Percentiles rank a stretch among this genome's conserved stretches.
Evolutionary conservation across 2,888 invertebrate species (phyloP).

Genomic region (Scaptomyza caliginosa): DNA sequence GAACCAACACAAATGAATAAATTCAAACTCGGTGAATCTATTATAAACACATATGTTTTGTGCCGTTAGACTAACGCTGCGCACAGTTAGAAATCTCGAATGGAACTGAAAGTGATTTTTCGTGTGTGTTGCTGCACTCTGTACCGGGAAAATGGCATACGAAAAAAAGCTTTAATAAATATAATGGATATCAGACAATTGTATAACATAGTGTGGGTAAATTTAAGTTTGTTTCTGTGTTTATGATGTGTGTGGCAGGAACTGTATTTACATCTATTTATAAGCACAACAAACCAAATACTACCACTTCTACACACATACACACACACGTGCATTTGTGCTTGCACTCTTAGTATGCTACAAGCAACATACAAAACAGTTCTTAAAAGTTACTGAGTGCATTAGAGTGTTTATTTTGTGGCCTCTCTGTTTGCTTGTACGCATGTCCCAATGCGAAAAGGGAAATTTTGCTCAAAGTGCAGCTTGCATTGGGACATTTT

Average conservation of each 20-base stretch:
- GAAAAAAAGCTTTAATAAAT: slow-evolving; percentile 60
- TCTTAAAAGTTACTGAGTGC: slow-evolving; percentile 12
- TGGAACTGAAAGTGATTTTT: slow-evolving; percentile 51
- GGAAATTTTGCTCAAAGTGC: slow-evolving; percentile 25
- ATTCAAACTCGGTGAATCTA: neutral
- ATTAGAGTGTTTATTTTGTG: neutral
- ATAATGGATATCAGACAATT: slow-evolving; percentile 50
- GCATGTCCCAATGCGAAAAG: slow-evolving; percentile 41
- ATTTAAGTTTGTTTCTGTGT: slow-evolving; percentile 14
- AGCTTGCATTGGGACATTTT: slow-evolving; percentile 24
- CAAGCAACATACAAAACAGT: slow-evolving; percentile 8
- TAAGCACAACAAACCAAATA: slow-evolving; percentile 4
- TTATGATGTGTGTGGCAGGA: slow-evolving; percentile 31
- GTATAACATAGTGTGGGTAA: slow-evolving; percentile 32
- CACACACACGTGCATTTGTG: neutral
- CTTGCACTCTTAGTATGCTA: slow-evolving; percentile 7
- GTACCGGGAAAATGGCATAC: slow-evolving; percentile 37
- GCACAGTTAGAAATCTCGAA: slow-evolving; percentile 54
- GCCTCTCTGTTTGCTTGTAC: slow-evolving; percentile 30
- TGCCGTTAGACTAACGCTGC: slow-evolving; percentile 30
- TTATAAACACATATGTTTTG: neutral
- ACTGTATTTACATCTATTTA: slow-evolving; percentile 12
- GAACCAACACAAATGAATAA: neutral
- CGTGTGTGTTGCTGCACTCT: slow-evolving; percentile 29
- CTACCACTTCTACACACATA: neutral